phyloP scores from a whole-genome alignment of 2,113 vertebrate genomes.

The Tautogolabrus adspersus region DNA sequence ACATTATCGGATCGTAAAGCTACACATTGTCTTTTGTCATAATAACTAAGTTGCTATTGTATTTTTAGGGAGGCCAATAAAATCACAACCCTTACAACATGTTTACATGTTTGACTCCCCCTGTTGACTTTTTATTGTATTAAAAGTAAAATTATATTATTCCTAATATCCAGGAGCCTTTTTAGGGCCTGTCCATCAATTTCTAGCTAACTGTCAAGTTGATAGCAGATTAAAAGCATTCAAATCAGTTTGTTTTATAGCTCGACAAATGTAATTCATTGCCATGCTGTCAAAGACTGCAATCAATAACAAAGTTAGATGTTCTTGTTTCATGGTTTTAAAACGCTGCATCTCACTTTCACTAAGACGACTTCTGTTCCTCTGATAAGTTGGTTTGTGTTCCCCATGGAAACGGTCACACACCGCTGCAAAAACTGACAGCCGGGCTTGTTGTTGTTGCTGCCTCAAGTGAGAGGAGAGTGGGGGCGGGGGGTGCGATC shows the following conservation, averaged over 20 bases:
- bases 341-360: constrained; percentile 38
- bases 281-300: neutral
- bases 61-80: neutral
- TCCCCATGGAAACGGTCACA: constrained; percentile 66
- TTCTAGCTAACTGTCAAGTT: neutral
- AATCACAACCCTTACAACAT: neutral
- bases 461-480: constrained; percentile 51
- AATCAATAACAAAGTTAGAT: neutral
- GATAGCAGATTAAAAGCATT: constrained; percentile 4
- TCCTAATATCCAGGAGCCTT: neutral
- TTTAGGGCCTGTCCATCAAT: neutral
- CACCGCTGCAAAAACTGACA: constrained; percentile 59
- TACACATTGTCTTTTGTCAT: constrained; percentile 8
- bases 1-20: neutral
- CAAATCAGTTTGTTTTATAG: neutral
- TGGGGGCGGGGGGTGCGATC: constrained; percentile 35
- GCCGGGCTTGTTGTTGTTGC: constrained; percentile 58
- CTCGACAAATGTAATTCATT: constrained; percentile 9
- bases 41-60: neutral
- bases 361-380: constrained; percentile 15
- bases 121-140: neutral
- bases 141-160: neutral
- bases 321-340: constrained; percentile 45
- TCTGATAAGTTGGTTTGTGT: constrained; percentile 52
- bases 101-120: neutral